phyloP scores from a whole-genome alignment of 2,888 invertebrate species.

The Reticulitermes lucifugus region DNA sequence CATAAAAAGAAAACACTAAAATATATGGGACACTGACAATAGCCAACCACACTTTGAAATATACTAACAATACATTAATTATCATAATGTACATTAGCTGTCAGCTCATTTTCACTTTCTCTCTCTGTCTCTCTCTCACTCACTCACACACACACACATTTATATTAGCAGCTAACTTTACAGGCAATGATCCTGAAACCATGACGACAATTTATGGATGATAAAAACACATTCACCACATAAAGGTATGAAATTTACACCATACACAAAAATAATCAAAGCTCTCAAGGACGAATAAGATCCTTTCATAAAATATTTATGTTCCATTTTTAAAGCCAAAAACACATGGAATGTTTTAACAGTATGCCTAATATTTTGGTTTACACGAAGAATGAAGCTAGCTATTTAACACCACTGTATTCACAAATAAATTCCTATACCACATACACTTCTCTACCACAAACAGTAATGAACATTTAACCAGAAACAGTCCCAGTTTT shows the following conservation, averaged over 20 bases:
- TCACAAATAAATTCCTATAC: too few relatives aligned
- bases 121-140: not conserved
- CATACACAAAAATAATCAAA: conserved; percentile 38
- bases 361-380: not conserved
- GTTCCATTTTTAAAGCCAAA: conserved; percentile 15
- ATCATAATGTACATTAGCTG: conserved; percentile 13
- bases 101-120: not conserved
- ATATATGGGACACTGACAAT: conserved; percentile 19
- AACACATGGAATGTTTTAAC: conserved; percentile 37
- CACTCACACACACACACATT: conserved; percentile 5
- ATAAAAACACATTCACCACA: conserved; percentile 46
- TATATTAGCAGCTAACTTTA: not conserved
- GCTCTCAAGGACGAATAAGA: conserved; percentile 19
- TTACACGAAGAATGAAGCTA: too few relatives aligned
- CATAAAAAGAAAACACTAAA: conserved; percentile 30
- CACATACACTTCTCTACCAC: too few relatives aligned
- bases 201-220: conserved; percentile 29
- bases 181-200: conserved; percentile 1
- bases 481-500: too few relatives aligned
- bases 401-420: too few relatives aligned
- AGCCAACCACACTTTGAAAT: conserved; percentile 31
- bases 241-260: conserved; percentile 42
- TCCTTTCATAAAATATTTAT: conserved; percentile 1
- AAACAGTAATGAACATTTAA: too few relatives aligned
- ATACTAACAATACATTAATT: conserved; percentile 36